Conservation (phyloP, 2,888 invertebrate species). For the Galerucella calmariensis region DNA sequence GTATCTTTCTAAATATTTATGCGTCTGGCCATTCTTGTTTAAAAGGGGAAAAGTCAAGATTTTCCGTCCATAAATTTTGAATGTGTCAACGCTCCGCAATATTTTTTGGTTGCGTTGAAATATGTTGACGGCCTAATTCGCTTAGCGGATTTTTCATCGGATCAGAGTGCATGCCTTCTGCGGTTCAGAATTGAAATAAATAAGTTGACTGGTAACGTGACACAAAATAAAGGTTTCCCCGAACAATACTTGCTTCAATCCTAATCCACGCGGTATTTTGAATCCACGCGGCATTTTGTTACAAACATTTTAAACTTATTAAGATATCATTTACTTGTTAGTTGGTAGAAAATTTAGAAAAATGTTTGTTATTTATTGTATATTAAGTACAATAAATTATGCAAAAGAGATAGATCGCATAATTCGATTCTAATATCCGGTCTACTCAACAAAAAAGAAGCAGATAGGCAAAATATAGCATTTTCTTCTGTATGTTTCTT, state of each 20-base stretch:
- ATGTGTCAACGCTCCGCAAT: constrained; percentile 30
- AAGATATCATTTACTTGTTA: too few relatives aligned
- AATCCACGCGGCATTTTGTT: background rate
- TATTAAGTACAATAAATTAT: too few relatives aligned
- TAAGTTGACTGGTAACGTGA: background rate
- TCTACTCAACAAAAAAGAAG: too few relatives aligned
- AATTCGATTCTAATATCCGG: too few relatives aligned
- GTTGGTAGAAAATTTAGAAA: too few relatives aligned
- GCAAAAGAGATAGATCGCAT: too few relatives aligned
- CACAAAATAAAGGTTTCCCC: background rate
- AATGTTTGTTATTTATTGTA: too few relatives aligned
- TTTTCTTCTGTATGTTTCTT: too few relatives aligned
- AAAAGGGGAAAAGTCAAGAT: constrained; percentile 29
- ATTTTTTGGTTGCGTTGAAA: constrained; percentile 32
- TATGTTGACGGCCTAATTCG: constrained; percentile 37
- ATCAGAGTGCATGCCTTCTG: background rate
- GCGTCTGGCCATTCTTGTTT: constrained; percentile 16
- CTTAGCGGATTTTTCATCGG: constrained; percentile 25
- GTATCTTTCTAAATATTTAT: constrained; percentile 27
- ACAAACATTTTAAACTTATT: background rate
- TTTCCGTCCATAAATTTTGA: constrained; percentile 30
- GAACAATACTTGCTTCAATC: background rate
- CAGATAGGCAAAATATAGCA: too few relatives aligned
- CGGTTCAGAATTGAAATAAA: constrained; percentile 1
- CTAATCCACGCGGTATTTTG: background rate